Conservation (phyloP, 2,888 invertebrate species). For the Hypercompe scribonia region DNA sequence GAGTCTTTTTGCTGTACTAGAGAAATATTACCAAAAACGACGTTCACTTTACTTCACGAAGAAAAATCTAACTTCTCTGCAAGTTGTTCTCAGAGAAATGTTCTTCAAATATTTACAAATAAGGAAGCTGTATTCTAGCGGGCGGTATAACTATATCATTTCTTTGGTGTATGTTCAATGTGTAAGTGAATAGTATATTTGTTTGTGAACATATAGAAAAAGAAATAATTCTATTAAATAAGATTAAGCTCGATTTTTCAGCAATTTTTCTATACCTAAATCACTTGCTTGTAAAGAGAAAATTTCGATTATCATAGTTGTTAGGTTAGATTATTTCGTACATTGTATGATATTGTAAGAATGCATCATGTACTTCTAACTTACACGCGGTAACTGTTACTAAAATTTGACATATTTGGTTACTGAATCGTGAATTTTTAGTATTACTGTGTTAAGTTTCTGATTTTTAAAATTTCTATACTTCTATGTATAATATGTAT, state of each 20-base stretch:
- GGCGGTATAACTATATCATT: constrained; percentile 19
- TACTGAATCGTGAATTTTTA: too few relatives aligned
- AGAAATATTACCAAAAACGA: constrained; percentile 39
- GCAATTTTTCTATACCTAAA: background rate
- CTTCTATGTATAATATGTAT: too few relatives aligned
- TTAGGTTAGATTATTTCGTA: too few relatives aligned
- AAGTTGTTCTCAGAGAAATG: constrained; percentile 33
- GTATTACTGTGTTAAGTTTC: too few relatives aligned
- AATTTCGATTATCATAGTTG: too few relatives aligned
- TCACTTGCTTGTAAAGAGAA: background rate
- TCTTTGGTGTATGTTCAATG: background rate
- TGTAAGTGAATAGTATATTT: background rate
- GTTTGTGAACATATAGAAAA: background rate
- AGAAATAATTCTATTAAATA: background rate
- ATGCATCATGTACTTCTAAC: too few relatives aligned
- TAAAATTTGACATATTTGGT: too few relatives aligned
- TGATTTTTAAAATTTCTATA: too few relatives aligned
- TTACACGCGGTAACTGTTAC: too few relatives aligned
- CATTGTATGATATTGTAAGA: too few relatives aligned
- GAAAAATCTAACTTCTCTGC: constrained; percentile 30
- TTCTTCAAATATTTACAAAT: constrained; percentile 27
- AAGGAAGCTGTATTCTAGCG: background rate
- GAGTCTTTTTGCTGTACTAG: constrained; percentile 20
- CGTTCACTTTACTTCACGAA: constrained; percentile 19
- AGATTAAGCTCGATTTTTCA: background rate